phyloP scores from a whole-genome alignment of 2,888 invertebrate species.

The Branchellion lobata region DNA sequence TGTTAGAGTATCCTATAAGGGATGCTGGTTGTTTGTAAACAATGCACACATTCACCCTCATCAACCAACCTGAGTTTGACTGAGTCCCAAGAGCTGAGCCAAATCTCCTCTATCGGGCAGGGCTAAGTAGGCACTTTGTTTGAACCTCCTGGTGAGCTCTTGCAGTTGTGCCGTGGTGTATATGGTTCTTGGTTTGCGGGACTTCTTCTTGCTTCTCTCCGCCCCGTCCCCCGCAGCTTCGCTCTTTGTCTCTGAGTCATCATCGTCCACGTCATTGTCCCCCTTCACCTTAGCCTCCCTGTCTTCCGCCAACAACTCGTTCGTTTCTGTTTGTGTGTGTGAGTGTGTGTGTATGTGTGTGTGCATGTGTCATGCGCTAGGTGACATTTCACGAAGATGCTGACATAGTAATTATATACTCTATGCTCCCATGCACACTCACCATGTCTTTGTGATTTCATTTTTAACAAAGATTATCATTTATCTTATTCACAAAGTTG shows the following conservation, averaged over 20 bases:
- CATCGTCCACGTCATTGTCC: not conserved
- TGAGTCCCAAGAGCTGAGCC: constrained; percentile 28
- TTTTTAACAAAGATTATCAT: too few relatives aligned
- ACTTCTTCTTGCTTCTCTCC: constrained; percentile 13
- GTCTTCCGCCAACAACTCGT: not conserved
- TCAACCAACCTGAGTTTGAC: constrained; percentile 41
- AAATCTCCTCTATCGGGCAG: constrained; percentile 35
- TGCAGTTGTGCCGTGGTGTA: constrained; percentile 37
- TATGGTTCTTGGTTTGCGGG: constrained; percentile 33
- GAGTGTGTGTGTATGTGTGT: not conserved
- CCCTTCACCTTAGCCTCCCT: not conserved
- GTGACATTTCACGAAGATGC: too few relatives aligned
- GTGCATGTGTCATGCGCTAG: not conserved
- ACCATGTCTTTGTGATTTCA: too few relatives aligned
- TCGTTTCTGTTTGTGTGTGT: not conserved
- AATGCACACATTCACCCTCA: too few relatives aligned
- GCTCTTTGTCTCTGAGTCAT: not conserved
- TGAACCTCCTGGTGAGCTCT: constrained; percentile 33
- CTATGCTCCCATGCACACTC: too few relatives aligned
- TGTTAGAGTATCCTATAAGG: too few relatives aligned
- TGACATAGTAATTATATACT: too few relatives aligned
- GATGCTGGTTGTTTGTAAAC: too few relatives aligned
- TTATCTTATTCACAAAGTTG: too few relatives aligned
- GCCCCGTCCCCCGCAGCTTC: not conserved
- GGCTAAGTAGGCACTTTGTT: constrained; percentile 34